Conservation (phyloP, 2,888 invertebrate genomes). For the Diarsia brunnea region DNA sequence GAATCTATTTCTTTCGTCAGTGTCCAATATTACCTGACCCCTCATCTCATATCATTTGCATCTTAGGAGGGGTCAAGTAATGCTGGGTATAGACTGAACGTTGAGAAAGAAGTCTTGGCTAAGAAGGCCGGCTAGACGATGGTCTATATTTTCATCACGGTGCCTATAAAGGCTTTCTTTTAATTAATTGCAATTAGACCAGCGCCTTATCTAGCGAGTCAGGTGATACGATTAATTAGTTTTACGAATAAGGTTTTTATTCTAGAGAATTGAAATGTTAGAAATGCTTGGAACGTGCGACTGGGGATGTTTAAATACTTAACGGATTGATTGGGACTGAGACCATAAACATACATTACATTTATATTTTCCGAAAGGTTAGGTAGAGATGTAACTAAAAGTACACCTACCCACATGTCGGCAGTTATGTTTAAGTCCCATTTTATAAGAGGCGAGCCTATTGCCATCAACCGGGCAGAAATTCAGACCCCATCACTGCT, state of each 20-base stretch:
- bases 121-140: constrained; percentile 30
- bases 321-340: neutral
- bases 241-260: constrained; percentile 41
- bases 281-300: neutral
- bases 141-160: constrained; percentile 59
- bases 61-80: no score
- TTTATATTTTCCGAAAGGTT: neutral
- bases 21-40: no score
- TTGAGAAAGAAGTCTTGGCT: constrained; percentile 29
- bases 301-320: constrained; percentile 23
- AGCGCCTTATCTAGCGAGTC: constrained; percentile 70
- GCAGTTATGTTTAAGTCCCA: no score
- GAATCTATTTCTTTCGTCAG: constrained; percentile 40
- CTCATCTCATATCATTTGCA: no score
- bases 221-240: constrained; percentile 67
- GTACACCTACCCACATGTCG: no score
- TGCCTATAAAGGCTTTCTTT: constrained; percentile 69
- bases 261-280: constrained; percentile 22
- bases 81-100: no score
- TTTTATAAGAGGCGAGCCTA: no score
- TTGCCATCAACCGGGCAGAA: no score
- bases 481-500: no score
- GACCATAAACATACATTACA: neutral
- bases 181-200: constrained; percentile 79
- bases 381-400: neutral